These are phyloP conservation scores for Drosophila multiciliata DNA, from an alignment of 2,888 invertebrate genomes.

Conservation along the genomic window DNA sequence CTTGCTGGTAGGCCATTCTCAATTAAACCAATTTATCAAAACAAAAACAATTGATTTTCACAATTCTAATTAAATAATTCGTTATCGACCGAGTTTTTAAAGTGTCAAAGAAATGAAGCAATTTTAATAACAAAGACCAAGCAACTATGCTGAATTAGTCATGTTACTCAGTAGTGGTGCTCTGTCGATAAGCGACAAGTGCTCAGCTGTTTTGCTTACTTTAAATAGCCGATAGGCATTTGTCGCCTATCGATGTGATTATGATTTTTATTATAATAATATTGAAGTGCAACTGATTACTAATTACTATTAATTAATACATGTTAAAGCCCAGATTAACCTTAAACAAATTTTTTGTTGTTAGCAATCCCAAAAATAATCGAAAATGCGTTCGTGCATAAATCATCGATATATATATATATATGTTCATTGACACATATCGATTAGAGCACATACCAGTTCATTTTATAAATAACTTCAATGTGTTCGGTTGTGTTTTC, in stretches of 20 bases:
- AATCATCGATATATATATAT: constrained; percentile 32
- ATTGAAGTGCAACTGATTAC: background rate
- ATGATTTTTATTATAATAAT: background rate
- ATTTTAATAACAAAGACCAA: constrained; percentile 2
- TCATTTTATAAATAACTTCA: constrained; percentile 64
- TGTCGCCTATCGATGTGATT: background rate
- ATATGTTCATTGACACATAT: constrained; percentile 18
- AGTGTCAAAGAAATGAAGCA: background rate
- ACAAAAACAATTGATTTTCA: background rate
- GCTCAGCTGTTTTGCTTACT: constrained; percentile 30
- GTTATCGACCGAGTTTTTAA: background rate
- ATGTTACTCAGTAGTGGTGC: constrained; percentile 22
- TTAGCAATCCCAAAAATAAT: background rate
- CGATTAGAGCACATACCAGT: constrained; percentile 43
- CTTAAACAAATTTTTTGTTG: background rate
- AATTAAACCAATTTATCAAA: background rate
- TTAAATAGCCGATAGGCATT: background rate
- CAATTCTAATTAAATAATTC: background rate
- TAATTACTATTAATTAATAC: background rate
- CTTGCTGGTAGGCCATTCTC: constrained; percentile 86
- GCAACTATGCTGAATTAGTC: background rate
- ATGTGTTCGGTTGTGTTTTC: constrained; percentile 60
- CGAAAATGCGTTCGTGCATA: background rate
- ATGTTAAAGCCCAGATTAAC: background rate
- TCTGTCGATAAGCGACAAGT: constrained; percentile 14